phyloP scores from a whole-genome alignment of 2,113 vertebrate species.

The Pyxicephalus adspersus region DNA sequence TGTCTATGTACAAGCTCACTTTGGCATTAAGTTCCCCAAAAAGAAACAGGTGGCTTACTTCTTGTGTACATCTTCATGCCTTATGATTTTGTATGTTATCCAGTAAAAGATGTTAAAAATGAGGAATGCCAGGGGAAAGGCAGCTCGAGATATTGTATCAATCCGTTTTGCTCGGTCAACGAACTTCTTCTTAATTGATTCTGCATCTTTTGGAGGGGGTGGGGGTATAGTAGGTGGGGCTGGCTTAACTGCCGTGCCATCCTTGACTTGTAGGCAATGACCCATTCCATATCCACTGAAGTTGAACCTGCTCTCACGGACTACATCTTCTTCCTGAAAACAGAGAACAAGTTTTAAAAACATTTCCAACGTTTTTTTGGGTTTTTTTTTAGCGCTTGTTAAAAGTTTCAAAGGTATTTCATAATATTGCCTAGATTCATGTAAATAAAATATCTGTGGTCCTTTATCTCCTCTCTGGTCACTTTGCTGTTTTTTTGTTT shows the following conservation, averaged over 20 bases:
- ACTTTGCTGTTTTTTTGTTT: no score
- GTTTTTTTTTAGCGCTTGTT: no score
- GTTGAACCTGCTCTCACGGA: constrained; percentile 90
- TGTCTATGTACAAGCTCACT: constrained; percentile 77
- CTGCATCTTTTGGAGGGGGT: constrained; percentile 81
- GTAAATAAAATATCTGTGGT: no score
- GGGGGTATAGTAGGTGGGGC: constrained; percentile 74
- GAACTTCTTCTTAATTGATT: constrained; percentile 93
- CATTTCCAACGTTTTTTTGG: no score
- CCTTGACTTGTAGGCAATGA: constrained; percentile 90
- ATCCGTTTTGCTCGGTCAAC: constrained; percentile 98
- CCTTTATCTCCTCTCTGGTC: no score
- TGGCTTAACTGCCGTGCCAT: constrained; percentile 84
- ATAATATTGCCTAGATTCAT: no score
- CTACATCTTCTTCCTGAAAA: constrained; percentile 86
- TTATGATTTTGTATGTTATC: constrained; percentile 98
- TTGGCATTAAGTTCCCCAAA: constrained; percentile 68
- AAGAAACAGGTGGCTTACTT: constrained; percentile 72
- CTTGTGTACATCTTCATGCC: constrained; percentile 89
- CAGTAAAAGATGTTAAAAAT: constrained; percentile 99
- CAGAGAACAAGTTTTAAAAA: constrained; percentile 51
- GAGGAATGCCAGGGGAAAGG: constrained; percentile 95
- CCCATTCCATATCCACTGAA: constrained; percentile 91
- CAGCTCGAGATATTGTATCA: constrained; percentile 95
- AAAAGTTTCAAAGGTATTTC: no score